Evolutionary conservation across 2,113 vertebrate species (phyloP).

Genomic region (Pterocles burchelli): DNA sequence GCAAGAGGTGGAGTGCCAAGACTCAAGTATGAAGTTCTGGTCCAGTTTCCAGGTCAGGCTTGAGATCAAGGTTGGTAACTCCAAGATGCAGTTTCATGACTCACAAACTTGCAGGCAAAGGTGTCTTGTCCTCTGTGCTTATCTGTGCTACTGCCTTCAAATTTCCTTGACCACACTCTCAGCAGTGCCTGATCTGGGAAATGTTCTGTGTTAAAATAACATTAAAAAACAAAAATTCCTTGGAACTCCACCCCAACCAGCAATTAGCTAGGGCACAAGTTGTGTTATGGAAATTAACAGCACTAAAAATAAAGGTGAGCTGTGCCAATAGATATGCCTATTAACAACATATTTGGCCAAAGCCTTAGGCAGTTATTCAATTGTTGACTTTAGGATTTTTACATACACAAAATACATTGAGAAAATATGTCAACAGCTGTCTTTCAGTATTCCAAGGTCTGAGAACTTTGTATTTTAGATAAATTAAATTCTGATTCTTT

Average conservation of each 20-base stretch:
- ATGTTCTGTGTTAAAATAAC: neutral
- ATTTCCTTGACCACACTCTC: neutral
- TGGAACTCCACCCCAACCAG: neutral
- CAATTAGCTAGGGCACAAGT: neutral
- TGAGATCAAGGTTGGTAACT: neutral
- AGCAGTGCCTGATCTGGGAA: neutral
- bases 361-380: neutral
- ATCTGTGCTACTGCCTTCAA: neutral
- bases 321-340: neutral
- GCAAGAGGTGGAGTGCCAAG: neutral
- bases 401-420: neutral
- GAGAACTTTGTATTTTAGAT: neutral
- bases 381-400: neutral
- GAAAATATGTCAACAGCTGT: neutral
- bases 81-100: neutral
- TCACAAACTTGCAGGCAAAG: neutral
- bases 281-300: neutral
- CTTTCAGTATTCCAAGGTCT: neutral
- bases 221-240: neutral
- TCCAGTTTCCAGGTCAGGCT: neutral
- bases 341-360: neutral
- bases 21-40: neutral
- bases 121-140: neutral
- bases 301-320: neutral
- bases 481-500: neutral